These are phyloP conservation scores for Apis dorsata DNA, from an alignment of 1,140 invertebrate species.

Conservation along the genomic window DNA sequence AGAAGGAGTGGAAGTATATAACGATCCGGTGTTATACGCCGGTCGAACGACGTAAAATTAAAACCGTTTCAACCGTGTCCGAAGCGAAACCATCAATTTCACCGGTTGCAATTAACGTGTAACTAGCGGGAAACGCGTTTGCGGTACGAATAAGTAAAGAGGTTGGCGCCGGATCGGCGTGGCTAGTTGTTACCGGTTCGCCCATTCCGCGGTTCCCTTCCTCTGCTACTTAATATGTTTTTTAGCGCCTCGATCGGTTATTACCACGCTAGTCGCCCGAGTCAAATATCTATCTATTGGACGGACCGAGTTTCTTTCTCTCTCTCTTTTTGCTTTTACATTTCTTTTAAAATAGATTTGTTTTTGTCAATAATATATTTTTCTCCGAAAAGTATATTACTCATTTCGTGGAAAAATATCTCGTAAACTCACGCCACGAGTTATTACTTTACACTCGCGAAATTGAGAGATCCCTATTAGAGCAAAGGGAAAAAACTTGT, in stretches of 20 bases:
- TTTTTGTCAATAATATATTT: too few species aligned
- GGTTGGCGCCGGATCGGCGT: slow-evolving; percentile 16
- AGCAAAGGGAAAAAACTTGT: neutral
- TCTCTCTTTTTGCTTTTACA: neutral
- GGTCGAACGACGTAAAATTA: slow-evolving; percentile 60
- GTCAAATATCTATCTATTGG: neutral
- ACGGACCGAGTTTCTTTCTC: neutral
- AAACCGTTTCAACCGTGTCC: slow-evolving; percentile 57
- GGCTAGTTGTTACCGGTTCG: slow-evolving; percentile 51
- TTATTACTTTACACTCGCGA: neutral
- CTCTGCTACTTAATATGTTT: slow-evolving; percentile 22
- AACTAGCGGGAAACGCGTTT: slow-evolving; percentile 57
- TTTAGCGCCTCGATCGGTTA: slow-evolving; percentile 22
- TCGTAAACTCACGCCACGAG: too few species aligned
- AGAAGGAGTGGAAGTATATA: neutral
- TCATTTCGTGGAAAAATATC: too few species aligned
- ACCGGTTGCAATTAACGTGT: slow-evolving; percentile 65
- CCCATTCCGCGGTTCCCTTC: neutral
- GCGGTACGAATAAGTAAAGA: slow-evolving; percentile 67
- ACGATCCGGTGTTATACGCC: slow-evolving; percentile 47
- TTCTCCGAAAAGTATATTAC: too few species aligned
- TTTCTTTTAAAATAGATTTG: too few species aligned
- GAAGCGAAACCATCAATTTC: slow-evolving; percentile 67
- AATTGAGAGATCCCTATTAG: neutral
- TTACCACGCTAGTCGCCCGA: neutral